These are phyloP conservation scores for Pandemis cinnamomeana DNA, from an alignment of 2,888 invertebrate genomes.

Conservation along the genomic window DNA sequence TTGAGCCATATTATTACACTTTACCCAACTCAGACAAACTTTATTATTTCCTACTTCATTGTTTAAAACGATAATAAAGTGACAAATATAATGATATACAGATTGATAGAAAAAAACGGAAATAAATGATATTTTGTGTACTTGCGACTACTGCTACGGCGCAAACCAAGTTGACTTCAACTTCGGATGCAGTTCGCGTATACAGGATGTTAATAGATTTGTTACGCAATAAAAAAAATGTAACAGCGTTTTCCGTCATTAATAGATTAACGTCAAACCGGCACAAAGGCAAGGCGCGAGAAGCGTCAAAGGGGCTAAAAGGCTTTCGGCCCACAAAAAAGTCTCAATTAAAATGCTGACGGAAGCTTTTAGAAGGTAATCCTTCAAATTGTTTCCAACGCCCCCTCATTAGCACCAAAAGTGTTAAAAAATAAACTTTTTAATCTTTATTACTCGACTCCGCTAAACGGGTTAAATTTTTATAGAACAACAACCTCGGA, in stretches of 20 bases:
- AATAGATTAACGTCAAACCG: slow-evolving; percentile 77
- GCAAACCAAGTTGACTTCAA: neutral
- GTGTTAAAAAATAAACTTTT: slow-evolving; percentile 85
- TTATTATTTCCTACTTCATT: too few relatives aligned
- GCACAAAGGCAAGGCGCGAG: slow-evolving; percentile 74
- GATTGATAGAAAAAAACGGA: too few relatives aligned
- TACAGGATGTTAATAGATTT: slow-evolving; percentile 32
- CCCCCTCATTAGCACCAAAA: slow-evolving; percentile 84
- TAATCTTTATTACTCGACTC: slow-evolving; percentile 84
- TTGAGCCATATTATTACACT: too few relatives aligned
- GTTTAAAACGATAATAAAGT: too few relatives aligned
- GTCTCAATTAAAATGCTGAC: slow-evolving; percentile 85
- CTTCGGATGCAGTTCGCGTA: neutral
- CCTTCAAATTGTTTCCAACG: slow-evolving; percentile 85
- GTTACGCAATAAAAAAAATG: slow-evolving; percentile 44
- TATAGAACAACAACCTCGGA: slow-evolving; percentile 77
- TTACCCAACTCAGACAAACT: too few relatives aligned
- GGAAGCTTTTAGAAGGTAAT: slow-evolving; percentile 85
- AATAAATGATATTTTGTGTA: neutral
- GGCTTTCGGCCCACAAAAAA: slow-evolving; percentile 82
- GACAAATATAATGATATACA: too few relatives aligned
- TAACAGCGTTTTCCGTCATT: slow-evolving; percentile 74
- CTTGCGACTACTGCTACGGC: neutral
- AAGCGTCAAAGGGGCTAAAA: slow-evolving; percentile 79
- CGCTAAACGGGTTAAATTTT: slow-evolving; percentile 84